Percentiles rank a stretch among this genome's conserved stretches.
phyloP scores from a whole-genome alignment of 2,888 invertebrate genomes.

The Slavum lentiscoides region DNA sequence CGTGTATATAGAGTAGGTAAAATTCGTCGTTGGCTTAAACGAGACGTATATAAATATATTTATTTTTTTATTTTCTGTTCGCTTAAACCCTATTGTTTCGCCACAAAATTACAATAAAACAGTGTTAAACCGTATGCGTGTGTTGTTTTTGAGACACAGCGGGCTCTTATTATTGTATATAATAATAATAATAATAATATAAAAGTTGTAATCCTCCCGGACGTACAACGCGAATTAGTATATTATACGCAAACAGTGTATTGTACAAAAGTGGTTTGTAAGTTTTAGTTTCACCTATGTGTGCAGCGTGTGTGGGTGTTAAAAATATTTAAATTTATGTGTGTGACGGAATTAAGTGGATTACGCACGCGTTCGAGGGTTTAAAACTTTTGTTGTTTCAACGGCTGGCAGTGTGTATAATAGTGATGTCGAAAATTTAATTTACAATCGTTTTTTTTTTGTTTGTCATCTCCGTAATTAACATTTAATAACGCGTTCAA shows the following conservation, averaged over 20 bases:
- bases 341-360: slow-evolving; percentile 16
- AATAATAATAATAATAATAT: too few species aligned
- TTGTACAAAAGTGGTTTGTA: slow-evolving; percentile 34
- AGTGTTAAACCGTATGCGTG: neutral
- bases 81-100: slow-evolving; percentile 6
- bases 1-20: too few species aligned
- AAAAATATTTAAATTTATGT: slow-evolving; percentile 41
- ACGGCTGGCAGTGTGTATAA: neutral
- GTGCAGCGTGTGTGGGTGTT: neutral
- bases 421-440: slow-evolving; percentile 9
- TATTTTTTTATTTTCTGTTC: neutral
- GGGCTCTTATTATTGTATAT: neutral
- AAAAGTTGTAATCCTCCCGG: slow-evolving; percentile 36
- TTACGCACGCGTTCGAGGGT: slow-evolving; percentile 15
- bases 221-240: slow-evolving; percentile 9
- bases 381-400: slow-evolving; percentile 23
- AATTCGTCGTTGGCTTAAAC: too few species aligned
- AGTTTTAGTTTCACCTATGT: slow-evolving; percentile 13
- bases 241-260: neutral
- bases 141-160: slow-evolving; percentile 1
- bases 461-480: slow-evolving; percentile 14
- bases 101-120: slow-evolving; percentile 33
- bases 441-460: neutral
- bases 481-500: neutral
- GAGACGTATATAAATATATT: neutral